phyloP scores from a whole-genome alignment of 2,888 invertebrate genomes.

The Ornithoptera alexandrae region DNA sequence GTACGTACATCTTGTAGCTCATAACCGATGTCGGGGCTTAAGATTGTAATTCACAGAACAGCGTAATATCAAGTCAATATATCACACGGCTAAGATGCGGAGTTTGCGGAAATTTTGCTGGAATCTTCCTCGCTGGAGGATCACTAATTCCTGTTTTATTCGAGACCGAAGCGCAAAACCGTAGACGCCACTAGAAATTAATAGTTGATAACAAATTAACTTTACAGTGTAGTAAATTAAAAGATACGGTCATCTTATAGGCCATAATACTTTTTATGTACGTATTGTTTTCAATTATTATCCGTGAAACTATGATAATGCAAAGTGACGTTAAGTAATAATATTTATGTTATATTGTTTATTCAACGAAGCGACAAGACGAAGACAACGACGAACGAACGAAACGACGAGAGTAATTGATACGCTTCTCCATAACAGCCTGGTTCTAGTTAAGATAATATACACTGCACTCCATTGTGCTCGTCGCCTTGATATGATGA shows the following conservation, averaged over 20 bases:
- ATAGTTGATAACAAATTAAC: constrained; percentile 26
- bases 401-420: too few relatives aligned
- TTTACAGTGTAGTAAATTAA: constrained; percentile 23
- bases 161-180: constrained; percentile 21
- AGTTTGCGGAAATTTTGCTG: constrained; percentile 12
- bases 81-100: constrained; percentile 19
- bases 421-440: too few relatives aligned
- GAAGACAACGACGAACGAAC: too few relatives aligned
- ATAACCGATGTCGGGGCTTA: constrained; percentile 4
- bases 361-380: too few relatives aligned
- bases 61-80: constrained; percentile 27
- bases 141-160: constrained; percentile 26
- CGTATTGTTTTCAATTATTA: too few relatives aligned
- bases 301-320: not conserved
- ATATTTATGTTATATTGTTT: too few relatives aligned
- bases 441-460: too few relatives aligned
- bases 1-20: constrained; percentile 4
- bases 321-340: too few relatives aligned
- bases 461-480: too few relatives aligned
- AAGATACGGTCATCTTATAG: constrained; percentile 19
- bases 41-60: constrained; percentile 20
- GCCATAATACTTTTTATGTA: not conserved
- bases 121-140: constrained; percentile 10
- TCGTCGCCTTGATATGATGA: too few relatives aligned
- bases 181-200: constrained; percentile 23